phyloP scores from a whole-genome alignment of 2,888 invertebrate genomes.

The Acronicta psi region DNA sequence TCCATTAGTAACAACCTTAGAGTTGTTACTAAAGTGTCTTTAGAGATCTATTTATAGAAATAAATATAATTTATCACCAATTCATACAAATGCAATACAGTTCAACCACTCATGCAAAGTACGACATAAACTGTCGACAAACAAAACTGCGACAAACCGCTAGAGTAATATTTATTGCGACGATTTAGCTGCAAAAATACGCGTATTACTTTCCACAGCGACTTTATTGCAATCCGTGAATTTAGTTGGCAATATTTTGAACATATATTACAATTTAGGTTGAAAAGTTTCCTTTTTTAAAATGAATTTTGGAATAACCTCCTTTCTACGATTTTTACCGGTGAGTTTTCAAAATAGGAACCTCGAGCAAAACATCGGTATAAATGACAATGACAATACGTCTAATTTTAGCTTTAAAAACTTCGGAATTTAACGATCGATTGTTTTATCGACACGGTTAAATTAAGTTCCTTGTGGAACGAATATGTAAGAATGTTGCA shows the following conservation, averaged over 20 bases:
- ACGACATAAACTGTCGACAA: slow-evolving; percentile 29
- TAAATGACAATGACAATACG: no score
- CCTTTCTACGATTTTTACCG: no score
- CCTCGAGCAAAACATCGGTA: no score
- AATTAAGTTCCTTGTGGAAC: no score
- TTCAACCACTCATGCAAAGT: slow-evolving; percentile 28
- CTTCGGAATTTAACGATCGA: no score
- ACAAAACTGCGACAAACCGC: slow-evolving; percentile 30
- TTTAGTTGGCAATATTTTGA: slow-evolving; percentile 5
- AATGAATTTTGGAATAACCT: background rate
- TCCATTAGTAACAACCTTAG: no score
- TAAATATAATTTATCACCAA: background rate
- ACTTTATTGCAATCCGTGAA: slow-evolving; percentile 34
- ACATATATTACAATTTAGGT: background rate
- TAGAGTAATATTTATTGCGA: slow-evolving; percentile 36
- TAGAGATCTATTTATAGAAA: background rate
- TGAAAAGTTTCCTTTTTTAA: background rate
- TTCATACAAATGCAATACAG: slow-evolving; percentile 5
- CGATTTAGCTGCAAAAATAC: slow-evolving; percentile 43
- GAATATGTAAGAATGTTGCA: no score
- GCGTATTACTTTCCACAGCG: slow-evolving; percentile 15
- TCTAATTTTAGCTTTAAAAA: no score
- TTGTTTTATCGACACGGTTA: no score
- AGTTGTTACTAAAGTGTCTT: no score
- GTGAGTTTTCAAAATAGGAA: no score